Conservation (phyloP, 2,888 invertebrate species). For the Hylaea fasciaria region DNA sequence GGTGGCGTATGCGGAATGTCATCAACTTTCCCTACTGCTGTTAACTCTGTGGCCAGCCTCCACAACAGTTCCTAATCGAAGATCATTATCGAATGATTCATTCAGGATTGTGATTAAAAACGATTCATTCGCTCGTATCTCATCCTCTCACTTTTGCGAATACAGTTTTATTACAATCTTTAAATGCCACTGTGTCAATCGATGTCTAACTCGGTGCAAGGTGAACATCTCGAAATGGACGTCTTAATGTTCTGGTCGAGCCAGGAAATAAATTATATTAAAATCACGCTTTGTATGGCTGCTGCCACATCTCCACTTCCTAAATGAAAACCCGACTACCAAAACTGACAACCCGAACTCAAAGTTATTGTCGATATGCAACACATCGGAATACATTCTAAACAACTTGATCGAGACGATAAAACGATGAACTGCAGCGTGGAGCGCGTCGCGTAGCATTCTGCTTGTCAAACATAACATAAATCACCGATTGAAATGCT, state of each 20-base stretch:
- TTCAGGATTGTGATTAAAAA: slow-evolving; percentile 76
- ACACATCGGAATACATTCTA: slow-evolving; percentile 29
- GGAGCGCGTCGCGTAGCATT: slow-evolving; percentile 28
- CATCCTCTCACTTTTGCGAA: slow-evolving; percentile 47
- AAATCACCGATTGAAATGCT: slow-evolving; percentile 67
- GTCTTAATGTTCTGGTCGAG: neutral
- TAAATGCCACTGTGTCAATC: slow-evolving; percentile 47
- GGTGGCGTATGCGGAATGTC: neutral
- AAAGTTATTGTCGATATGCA: slow-evolving; percentile 22
- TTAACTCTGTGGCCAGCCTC: neutral
- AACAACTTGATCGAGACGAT: slow-evolving; percentile 24
- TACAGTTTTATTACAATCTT: slow-evolving; percentile 39
- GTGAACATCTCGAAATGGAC: neutral
- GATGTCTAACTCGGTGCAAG: slow-evolving; percentile 13
- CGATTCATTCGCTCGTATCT: slow-evolving; percentile 63
- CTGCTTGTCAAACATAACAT: slow-evolving; percentile 53
- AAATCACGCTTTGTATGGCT: slow-evolving; percentile 7
- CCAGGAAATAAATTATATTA: slow-evolving; percentile 5
- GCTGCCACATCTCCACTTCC: neutral
- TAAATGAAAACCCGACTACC: slow-evolving; percentile 15
- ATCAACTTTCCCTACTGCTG: neutral
- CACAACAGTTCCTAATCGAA: slow-evolving; percentile 63
- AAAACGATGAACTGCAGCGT: slow-evolving; percentile 23
- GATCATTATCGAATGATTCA: slow-evolving; percentile 75
- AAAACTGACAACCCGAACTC: slow-evolving; percentile 2